Base-by-base conservation (phyloP, 2,888 invertebrate genomes). In the Poecilobothrus nobilitatus region DNA sequence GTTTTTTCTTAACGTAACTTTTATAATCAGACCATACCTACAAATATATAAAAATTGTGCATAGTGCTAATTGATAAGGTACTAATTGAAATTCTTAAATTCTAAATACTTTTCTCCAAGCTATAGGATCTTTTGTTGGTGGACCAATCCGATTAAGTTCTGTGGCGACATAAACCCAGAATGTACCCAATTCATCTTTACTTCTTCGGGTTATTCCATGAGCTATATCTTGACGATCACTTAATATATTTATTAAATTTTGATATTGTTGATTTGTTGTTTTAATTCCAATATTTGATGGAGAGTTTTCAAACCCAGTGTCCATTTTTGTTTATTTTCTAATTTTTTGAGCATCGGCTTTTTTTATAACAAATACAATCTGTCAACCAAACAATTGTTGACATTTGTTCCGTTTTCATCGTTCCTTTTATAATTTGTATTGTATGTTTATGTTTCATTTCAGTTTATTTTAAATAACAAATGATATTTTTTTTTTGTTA, bases 1-100 rank as follows among this genome's bases (percentile, higher is more conserved):
- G 66, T 44, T 70, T 68, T 44, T 68, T 66, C 34, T 70, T 70
- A 20, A 70, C 68, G 41, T 68, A 68, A 63, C 66, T 66, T 41
- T 70, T 70, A 53, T 68, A 68, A 66, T 70, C 68, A 65, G 67
- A 66, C 68, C 62, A 68, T n/a, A 68, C 70, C 70, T 68, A 33
- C 18, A 53, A 53, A 18, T 12, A 53, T 2, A 41, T 9, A 41
- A 41, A 12, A 5, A 9, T 41, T 41, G n/a, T n/a, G n/a, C 15
- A 66, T 53, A 37, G 2, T 21, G 44, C 63, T 27, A 67, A 64
- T 37, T 37, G 4, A 7, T 34, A 34, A 34, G n/a, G n/a, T n/a
- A n/a, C n/a, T n/a, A n/a, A n/a, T 37, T 37, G 1, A 37, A 37
- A 37, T 37, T 37, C n/a, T 27, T 27, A 27, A 27, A 53, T 65